Evolutionary conservation across 2,888 invertebrate species (phyloP).

Genomic region (Cynaeus angustus): DNA sequence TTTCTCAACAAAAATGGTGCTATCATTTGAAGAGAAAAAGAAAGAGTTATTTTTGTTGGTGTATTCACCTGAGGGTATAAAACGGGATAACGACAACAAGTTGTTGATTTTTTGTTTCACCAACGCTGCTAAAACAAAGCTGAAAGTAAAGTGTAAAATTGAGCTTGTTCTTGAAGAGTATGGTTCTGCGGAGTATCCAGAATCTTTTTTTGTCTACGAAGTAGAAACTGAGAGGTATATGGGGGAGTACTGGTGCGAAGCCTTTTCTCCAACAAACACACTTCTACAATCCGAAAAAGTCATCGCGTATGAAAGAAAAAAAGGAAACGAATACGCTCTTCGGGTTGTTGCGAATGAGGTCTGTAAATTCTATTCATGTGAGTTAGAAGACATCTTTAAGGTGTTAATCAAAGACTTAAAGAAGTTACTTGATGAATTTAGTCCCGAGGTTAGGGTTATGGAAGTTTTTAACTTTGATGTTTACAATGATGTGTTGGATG

Average conservation of each 20-base stretch:
- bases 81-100: slow-evolving; percentile 73
- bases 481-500: slow-evolving; percentile 60
- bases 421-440: slow-evolving; percentile 30
- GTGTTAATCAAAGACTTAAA: slow-evolving; percentile 34
- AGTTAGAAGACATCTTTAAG: slow-evolving; percentile 21
- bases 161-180: slow-evolving; percentile 59
- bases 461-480: slow-evolving; percentile 72
- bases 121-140: slow-evolving; percentile 72
- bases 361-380: slow-evolving; percentile 53
- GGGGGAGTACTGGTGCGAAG: slow-evolving; percentile 81
- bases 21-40: slow-evolving; percentile 58
- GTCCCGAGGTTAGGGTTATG: slow-evolving; percentile 70
- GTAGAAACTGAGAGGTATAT: slow-evolving; percentile 74
- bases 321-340: slow-evolving; percentile 62
- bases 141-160: slow-evolving; percentile 69
- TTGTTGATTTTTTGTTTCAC: slow-evolving; percentile 77
- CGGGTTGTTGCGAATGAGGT: slow-evolving; percentile 63
- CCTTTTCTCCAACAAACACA: slow-evolving; percentile 70
- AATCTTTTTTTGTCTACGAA: slow-evolving; percentile 68
- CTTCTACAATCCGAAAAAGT: slow-evolving; percentile 73
- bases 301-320: slow-evolving; percentile 70
- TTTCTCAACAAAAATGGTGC: slow-evolving; percentile 50
- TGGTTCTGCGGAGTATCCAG: slow-evolving; percentile 27
- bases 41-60: slow-evolving; percentile 70
- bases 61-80: slow-evolving; percentile 74